A percentile compares a stretch with the other conserved stretches of the same genome.
Conservation (phyloP, 2,113 vertebrate species). For the Poicephalus meyeri region DNA sequence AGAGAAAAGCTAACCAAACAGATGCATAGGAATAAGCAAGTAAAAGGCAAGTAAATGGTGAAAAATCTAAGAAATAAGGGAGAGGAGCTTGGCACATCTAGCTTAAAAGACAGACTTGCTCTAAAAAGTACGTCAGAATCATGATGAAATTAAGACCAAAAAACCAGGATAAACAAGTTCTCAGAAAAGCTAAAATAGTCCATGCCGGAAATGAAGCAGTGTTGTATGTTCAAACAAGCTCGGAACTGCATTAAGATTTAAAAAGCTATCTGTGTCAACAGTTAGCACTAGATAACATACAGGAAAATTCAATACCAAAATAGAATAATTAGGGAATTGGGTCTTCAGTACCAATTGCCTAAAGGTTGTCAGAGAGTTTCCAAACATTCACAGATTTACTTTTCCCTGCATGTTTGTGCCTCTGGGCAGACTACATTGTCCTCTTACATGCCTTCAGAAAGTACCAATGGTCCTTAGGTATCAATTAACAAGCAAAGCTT, state of each 20-base stretch:
- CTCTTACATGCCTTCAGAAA: neutral
- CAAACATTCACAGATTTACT: neutral
- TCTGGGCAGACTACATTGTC: neutral
- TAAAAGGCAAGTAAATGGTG: neutral
- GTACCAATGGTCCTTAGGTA: neutral
- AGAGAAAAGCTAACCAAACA: neutral
- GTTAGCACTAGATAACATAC: neutral
- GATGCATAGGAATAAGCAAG: neutral
- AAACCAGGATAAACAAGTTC: rapidly evolving
- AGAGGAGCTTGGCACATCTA: neutral
- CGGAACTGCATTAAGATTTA: neutral
- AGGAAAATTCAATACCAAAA: neutral
- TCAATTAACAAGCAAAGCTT: neutral
- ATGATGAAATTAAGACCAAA: neutral
- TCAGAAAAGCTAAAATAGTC: neutral
- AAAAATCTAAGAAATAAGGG: neutral
- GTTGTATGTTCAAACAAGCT: neutral
- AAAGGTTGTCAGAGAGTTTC: neutral
- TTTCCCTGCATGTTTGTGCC: neutral
- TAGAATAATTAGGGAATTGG: neutral
- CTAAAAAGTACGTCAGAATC: neutral
- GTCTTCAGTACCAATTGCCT: neutral
- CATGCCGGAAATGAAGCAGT: neutral
- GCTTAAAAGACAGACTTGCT: neutral
- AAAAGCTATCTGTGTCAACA: neutral